These are phyloP conservation scores for Apeira syringaria DNA, from an alignment of 2,888 invertebrate genomes.

Conservation along the genomic window DNA sequence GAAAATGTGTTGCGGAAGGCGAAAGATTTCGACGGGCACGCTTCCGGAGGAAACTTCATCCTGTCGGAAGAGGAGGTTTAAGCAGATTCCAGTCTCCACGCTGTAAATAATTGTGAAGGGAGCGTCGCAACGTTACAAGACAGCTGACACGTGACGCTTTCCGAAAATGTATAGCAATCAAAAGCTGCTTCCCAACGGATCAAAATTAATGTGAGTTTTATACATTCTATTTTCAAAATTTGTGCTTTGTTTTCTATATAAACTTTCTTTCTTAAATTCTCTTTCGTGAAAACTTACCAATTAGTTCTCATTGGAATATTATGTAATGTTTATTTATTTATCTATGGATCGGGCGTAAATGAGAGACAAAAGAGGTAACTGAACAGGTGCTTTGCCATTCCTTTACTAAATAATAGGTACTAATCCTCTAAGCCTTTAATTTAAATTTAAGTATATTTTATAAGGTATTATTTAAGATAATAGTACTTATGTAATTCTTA, in stretches of 20 bases:
- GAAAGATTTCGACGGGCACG: constrained; percentile 70
- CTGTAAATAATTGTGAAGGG: constrained; percentile 68
- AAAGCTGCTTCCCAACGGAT: constrained; percentile 25
- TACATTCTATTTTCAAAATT: constrained; percentile 15
- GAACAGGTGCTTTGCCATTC: constrained; percentile 47
- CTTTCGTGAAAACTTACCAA: too few species aligned
- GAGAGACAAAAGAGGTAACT: constrained; percentile 42
- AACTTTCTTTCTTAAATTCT: too few species aligned
- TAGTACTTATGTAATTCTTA: background rate
- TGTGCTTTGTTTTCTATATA: background rate
- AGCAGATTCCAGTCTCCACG: constrained; percentile 42
- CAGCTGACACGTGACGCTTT: constrained; percentile 73
- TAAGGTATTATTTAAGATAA: too few species aligned
- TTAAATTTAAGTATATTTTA: too few species aligned
- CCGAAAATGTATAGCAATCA: constrained; percentile 57
- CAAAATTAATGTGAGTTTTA: constrained; percentile 53
- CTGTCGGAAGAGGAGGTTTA: constrained; percentile 74
- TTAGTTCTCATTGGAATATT: too few species aligned
- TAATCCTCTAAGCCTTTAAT: too few species aligned
- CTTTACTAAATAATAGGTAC: too few species aligned
- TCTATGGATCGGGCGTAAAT: constrained; percentile 15
- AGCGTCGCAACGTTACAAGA: constrained; percentile 71
- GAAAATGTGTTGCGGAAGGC: constrained; percentile 78
- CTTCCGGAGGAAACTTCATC: constrained; percentile 75
- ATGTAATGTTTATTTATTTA: too few species aligned